These are phyloP conservation scores for Standfussiana lucernea DNA, from an alignment of 2,888 invertebrate species.

Conservation along the genomic window DNA sequence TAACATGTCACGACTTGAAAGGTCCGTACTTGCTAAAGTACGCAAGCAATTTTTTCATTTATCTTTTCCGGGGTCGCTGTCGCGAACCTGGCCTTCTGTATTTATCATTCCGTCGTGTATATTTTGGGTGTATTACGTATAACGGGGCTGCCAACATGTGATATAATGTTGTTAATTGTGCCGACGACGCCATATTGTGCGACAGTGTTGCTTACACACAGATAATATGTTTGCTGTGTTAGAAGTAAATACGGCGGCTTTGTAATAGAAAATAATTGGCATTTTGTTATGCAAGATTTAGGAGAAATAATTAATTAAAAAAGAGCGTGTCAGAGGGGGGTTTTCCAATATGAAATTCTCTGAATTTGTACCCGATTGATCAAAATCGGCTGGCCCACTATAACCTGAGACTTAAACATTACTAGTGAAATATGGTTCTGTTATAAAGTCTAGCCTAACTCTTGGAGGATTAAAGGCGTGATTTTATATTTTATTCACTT, in stretches of 20 bases:
- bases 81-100: neutral
- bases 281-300: neutral
- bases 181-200: constrained; percentile 37
- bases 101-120: neutral
- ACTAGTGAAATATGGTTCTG: too few species aligned
- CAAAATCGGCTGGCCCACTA: neutral
- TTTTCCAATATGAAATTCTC: neutral
- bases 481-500: neutral
- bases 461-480: neutral
- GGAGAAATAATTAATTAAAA: neutral
- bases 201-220: constrained; percentile 24
- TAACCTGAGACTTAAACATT: neutral
- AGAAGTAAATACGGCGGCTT: constrained; percentile 2
- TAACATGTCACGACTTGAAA: neutral
- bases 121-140: constrained; percentile 7
- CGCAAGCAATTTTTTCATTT: neutral
- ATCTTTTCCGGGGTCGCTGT: neutral
- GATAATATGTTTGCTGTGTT: constrained; percentile 7
- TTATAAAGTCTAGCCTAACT: neutral
- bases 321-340: too few species aligned
- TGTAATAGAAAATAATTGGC: neutral
- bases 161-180: constrained; percentile 56
- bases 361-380: neutral
- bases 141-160: constrained; percentile 39
- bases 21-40: neutral